These are phyloP conservation scores for Pachyramphus minor DNA, from an alignment of 2,113 vertebrate genomes.

Conservation along the genomic window DNA sequence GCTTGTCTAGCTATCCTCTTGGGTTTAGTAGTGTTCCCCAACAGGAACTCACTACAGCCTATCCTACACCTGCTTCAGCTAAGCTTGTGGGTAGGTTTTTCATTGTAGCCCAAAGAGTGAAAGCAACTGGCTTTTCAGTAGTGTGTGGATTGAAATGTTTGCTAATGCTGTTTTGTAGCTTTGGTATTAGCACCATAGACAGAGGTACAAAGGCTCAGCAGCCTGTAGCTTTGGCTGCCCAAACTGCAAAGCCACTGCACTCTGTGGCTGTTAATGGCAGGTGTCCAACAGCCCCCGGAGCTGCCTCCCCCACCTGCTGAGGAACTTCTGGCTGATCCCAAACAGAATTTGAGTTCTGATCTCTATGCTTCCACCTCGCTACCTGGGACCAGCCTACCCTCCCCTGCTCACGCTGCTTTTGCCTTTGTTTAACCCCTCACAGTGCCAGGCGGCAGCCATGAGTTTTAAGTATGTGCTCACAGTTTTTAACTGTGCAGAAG, in stretches of 20 bases:
- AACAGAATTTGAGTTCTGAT: neutral
- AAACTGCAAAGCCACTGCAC: neutral
- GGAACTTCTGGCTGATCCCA: neutral
- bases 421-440: neutral
- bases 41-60: rapidly evolving
- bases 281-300: neutral
- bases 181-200: neutral
- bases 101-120: neutral
- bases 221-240: neutral
- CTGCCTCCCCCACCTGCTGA: neutral
- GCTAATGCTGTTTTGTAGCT: neutral
- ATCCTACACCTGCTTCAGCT: neutral
- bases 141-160: neutral
- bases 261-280: neutral
- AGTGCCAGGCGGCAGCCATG: rapidly evolving
- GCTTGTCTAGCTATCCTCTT: neutral
- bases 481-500: neutral
- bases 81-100: neutral
- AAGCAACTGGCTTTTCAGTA: neutral
- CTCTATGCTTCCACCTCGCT: rapidly evolving
- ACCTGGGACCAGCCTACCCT: neutral
- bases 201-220: neutral
- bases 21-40: neutral
- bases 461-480: neutral
- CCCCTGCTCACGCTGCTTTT: neutral